A percentile compares a stretch with the other conserved stretches of the same genome.
Conservation (phyloP, 2,888 invertebrate species). For the Busseola fusca region DNA sequence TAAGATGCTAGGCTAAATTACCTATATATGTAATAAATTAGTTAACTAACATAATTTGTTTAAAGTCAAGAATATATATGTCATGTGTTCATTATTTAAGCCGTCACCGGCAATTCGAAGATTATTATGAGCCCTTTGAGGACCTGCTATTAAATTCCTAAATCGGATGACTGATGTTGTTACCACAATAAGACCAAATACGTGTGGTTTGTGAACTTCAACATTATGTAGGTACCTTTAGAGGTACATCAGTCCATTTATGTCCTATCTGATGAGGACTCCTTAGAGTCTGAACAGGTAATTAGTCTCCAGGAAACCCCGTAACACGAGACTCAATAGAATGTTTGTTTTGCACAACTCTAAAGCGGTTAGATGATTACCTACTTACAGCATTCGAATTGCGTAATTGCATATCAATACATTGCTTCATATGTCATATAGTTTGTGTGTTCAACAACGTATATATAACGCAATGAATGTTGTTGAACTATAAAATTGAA, state of each 20-base stretch:
- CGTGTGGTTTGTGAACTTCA: constrained; percentile 31
- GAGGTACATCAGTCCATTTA: not conserved
- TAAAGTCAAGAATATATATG: not conserved
- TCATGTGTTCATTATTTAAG: not conserved
- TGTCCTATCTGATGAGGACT: not conserved
- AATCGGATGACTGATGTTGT: constrained; percentile 7
- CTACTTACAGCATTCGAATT: not conserved
- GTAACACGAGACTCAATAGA: not conserved
- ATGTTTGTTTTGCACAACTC: not conserved
- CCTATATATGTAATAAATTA: no score
- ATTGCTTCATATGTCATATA: no score
- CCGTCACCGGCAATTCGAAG: not conserved
- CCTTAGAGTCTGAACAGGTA: not conserved
- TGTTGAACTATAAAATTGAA: no score
- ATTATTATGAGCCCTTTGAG: not conserved
- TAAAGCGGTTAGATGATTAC: not conserved
- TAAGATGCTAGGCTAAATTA: not conserved
- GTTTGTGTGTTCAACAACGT: no score
- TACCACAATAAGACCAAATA: constrained; percentile 32
- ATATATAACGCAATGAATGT: no score
- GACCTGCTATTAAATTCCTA: constrained; percentile 17
- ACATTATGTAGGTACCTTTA: not conserved
- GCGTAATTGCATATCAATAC: no score
- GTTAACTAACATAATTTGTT: constrained; percentile 4
- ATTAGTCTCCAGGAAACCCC: not conserved